Percentiles rank a stretch among this genome's conserved stretches.
Conservation (phyloP, 2,113 vertebrate genomes). For the Hypomesus transpacificus region DNA sequence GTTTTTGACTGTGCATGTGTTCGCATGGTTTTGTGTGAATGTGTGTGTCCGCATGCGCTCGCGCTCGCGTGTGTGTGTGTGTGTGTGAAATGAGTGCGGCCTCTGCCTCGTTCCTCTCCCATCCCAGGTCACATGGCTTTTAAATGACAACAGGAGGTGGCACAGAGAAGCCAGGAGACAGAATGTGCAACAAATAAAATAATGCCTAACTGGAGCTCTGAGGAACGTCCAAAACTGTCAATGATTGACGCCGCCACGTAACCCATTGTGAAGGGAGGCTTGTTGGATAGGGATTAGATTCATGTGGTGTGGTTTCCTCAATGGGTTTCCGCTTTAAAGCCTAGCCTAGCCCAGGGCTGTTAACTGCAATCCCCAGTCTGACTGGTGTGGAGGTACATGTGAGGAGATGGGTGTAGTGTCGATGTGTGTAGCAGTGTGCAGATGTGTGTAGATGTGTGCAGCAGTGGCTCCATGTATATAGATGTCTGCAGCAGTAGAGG, state of each 20-base stretch:
- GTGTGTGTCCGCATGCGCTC: neutral
- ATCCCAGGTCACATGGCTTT: neutral
- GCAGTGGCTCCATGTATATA: no score
- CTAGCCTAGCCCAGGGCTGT: no score
- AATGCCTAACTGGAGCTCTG: neutral
- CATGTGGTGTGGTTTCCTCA: no score
- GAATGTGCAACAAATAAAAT: neutral
- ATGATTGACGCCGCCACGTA: no score
- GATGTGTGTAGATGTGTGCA: no score
- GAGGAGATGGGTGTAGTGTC: no score
- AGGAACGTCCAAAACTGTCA: no score
- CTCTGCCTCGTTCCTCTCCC: neutral
- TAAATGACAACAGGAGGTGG: conserved; percentile 7
- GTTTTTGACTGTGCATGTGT: neutral
- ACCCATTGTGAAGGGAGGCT: no score
- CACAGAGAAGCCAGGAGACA: neutral
- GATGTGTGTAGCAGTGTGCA: neutral
- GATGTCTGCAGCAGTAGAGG: neutral
- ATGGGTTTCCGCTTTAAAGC: no score
- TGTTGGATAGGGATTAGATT: no score
- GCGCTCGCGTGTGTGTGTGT: neutral
- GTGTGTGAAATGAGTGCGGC: neutral
- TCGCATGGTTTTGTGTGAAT: neutral
- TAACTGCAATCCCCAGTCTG: no score
- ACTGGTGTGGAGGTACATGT: no score